phyloP scores from a whole-genome alignment of 2,113 vertebrate genomes.

The Saimiri boliviensis region DNA sequence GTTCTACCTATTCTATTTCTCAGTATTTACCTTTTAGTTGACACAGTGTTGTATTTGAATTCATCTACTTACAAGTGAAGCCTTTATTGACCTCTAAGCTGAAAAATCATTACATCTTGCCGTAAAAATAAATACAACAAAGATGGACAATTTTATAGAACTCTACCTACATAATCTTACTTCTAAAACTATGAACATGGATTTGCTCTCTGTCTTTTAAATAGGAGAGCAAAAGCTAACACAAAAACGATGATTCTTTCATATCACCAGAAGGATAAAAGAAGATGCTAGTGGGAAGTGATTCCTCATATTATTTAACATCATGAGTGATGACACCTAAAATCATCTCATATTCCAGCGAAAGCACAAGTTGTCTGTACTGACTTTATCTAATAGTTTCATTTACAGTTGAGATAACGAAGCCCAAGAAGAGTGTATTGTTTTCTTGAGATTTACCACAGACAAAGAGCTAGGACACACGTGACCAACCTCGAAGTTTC shows the following conservation, averaged over 20 bases:
- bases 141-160: background rate
- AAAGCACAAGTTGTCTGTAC: background rate
- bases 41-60: background rate
- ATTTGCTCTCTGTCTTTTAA: background rate
- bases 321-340: background rate
- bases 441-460: too few relatives aligned
- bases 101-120: background rate
- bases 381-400: too few relatives aligned
- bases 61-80: background rate
- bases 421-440: fast-evolving
- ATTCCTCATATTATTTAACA: background rate
- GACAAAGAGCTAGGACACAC: background rate
- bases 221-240: background rate
- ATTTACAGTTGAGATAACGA: background rate
- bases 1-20: background rate
- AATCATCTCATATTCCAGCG: too few relatives aligned
- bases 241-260: background rate
- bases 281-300: too few relatives aligned
- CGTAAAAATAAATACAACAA: background rate
- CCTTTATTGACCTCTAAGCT: background rate
- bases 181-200: background rate
- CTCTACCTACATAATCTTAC: background rate
- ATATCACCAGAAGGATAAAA: fast-evolving
- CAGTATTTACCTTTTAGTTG: background rate
- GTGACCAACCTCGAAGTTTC: background rate